These are phyloP conservation scores for Chalcosyrphus nemorum DNA, from an alignment of 2,888 invertebrate genomes.

Conservation along the genomic window DNA sequence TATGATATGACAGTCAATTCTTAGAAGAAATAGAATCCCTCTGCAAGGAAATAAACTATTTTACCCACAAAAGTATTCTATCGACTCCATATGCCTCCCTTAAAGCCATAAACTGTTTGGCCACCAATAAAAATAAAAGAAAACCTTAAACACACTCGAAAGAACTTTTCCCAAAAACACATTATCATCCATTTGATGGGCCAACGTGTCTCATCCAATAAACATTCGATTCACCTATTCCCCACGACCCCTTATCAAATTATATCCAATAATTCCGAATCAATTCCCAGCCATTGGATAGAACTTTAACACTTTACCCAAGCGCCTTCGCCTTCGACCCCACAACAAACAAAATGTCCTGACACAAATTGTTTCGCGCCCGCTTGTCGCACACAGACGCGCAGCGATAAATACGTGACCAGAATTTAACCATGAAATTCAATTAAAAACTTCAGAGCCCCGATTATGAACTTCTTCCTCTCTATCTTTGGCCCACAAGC, in stretches of 20 bases:
- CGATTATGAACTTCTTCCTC: conserved; percentile 56
- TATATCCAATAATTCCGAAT: conserved; percentile 49
- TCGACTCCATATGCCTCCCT: no score
- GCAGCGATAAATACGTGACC: conserved; percentile 55
- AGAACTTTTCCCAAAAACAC: neutral
- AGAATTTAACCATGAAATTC: conserved; percentile 66
- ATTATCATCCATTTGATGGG: neutral
- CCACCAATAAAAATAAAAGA: neutral
- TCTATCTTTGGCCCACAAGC: no score
- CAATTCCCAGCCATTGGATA: conserved; percentile 37
- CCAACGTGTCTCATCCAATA: conserved; percentile 30
- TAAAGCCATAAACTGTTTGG: neutral
- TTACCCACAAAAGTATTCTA: no score
- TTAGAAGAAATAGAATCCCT: no score
- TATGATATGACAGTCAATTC: no score
- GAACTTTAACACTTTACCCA: conserved; percentile 47
- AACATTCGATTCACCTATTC: conserved; percentile 13
- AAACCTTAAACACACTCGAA: neutral
- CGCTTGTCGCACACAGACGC: conserved; percentile 53
- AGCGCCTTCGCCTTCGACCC: conserved; percentile 21
- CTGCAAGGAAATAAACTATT: no score
- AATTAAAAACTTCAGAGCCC: conserved; percentile 67
- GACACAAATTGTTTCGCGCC: conserved; percentile 51
- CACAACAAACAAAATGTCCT: conserved; percentile 20
- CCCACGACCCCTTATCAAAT: conserved; percentile 23